Evolutionary conservation across 2,888 invertebrate genomes (phyloP), one percentile per base, ranked within the genome.

Genomic region (Desoria tigrina): DNA sequence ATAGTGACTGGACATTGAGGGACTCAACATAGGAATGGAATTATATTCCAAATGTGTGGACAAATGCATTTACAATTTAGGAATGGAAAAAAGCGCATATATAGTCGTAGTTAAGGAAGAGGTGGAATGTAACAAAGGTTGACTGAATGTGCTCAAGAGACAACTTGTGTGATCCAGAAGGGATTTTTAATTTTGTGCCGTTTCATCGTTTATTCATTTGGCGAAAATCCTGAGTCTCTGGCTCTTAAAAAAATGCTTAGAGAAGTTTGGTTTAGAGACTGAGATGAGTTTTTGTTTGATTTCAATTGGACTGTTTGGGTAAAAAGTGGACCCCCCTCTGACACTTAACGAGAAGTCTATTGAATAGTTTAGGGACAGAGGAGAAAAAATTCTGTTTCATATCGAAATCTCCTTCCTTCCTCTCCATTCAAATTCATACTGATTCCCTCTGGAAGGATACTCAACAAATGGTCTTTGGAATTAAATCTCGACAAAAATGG

Each of bases 301-400:
- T 45, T 63, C 65, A 69, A 69, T 63, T 68, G 55, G 60, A 63
- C 63, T 66, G 63, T 65, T 68, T 63, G 56, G 49, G 55, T 51
- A 58, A 61, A 49, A 60, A 45, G 45, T 21, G 28, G 71, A 71
- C 73, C 73, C 69, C 73, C 71, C 63, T 60, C 55, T 59, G 65
- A 32, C 60, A 67, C 68, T 69, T 73, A 72, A 72, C 72, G 68
- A 72, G 72, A 72, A 70, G 68, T 61, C 58, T 60, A 68, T 71
- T 69, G 53, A 66, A 53, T 27, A 28, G 32, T n/a, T n/a, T n/a
- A n/a, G n/a, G n/a, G n/a, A n/a, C n/a, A 39, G 9, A 9, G 45
- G 45, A 59, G 63, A 63, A 63, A 64, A 66, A 64, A 61, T 28
- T 26, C 61, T 64, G 61, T 58, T 64, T 67, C 56, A 63, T 63